Evolutionary conservation across 2,888 invertebrate species (phyloP).

Genomic region (Phoenoteleia sp.): DNA sequence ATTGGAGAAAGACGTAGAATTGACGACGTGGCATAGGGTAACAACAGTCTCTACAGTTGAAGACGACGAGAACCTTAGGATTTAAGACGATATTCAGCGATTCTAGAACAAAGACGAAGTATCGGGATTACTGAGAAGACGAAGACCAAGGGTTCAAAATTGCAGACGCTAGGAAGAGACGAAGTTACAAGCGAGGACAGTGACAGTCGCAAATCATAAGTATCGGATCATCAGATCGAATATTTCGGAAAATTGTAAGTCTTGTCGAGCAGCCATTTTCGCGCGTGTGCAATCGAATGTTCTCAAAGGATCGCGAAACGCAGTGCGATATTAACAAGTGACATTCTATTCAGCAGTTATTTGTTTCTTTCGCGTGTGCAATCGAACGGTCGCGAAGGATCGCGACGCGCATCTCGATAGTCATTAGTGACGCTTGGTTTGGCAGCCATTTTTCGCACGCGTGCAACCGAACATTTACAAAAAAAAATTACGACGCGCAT

Average conservation of each 20-base stretch:
- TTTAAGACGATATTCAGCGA: not conserved
- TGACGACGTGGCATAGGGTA: not conserved
- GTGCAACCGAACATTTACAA: too few species aligned
- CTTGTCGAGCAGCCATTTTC: too few species aligned
- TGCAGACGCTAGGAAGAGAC: not conserved
- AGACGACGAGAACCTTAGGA: not conserved
- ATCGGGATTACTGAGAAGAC: not conserved
- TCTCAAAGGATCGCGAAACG: too few species aligned
- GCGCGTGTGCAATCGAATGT: not conserved
- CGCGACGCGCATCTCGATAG: too few species aligned
- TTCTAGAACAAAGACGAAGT: not conserved
- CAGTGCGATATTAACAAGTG: too few species aligned
- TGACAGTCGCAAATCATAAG: not conserved
- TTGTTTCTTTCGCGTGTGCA: not conserved
- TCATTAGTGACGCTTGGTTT: not conserved
- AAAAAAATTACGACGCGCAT: too few species aligned
- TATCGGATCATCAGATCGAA: not conserved
- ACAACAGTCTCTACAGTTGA: not conserved
- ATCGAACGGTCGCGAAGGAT: not conserved
- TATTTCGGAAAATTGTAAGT: too few species aligned
- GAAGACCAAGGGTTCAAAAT: not conserved
- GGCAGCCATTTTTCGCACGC: not conserved
- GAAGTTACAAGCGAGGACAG: not conserved
- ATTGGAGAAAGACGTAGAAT: not conserved
- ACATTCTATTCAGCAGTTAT: too few species aligned